phyloP scores from a whole-genome alignment of 2,888 invertebrate genomes.

The Nemoura dubitans region DNA sequence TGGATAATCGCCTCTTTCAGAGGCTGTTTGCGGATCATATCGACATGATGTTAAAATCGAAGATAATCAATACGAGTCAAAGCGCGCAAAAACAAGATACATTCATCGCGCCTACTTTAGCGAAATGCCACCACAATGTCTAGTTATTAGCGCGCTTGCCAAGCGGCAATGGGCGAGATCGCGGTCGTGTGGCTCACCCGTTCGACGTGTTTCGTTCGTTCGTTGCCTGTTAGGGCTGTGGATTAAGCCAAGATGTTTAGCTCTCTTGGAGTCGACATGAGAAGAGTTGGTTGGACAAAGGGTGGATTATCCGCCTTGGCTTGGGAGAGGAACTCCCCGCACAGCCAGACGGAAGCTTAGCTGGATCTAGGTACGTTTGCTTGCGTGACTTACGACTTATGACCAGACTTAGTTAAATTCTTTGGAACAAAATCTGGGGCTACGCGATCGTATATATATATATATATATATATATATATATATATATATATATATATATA shows the following conservation, averaged over 20 bases:
- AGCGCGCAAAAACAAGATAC: neutral
- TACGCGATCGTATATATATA: neutral
- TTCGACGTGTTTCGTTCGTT: neutral
- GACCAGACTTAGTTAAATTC: neutral
- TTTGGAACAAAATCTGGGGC: neutral
- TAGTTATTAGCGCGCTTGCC: neutral
- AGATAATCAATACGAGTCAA: neutral
- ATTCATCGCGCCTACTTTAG: neutral
- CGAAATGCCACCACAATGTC: too few relatives aligned
- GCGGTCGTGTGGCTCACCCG: neutral
- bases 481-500: too few relatives aligned
- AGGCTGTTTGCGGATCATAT: constrained; percentile 9
- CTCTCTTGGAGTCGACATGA: constrained; percentile 1
- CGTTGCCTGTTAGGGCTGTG: constrained; percentile 23
- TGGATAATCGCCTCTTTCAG: constrained; percentile 15
- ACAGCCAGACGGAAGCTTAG: neutral
- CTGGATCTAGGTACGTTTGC: neutral
- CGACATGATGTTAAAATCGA: neutral
- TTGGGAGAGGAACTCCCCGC: neutral
- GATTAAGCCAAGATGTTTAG: constrained; percentile 35
- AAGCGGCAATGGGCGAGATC: neutral
- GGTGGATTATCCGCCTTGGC: neutral
- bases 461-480: too few relatives aligned
- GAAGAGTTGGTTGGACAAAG: constrained; percentile 30
- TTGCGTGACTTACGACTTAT: neutral